phyloP scores from a whole-genome alignment of 1,140 invertebrate genomes.

The Tetramorium parvispinum region DNA sequence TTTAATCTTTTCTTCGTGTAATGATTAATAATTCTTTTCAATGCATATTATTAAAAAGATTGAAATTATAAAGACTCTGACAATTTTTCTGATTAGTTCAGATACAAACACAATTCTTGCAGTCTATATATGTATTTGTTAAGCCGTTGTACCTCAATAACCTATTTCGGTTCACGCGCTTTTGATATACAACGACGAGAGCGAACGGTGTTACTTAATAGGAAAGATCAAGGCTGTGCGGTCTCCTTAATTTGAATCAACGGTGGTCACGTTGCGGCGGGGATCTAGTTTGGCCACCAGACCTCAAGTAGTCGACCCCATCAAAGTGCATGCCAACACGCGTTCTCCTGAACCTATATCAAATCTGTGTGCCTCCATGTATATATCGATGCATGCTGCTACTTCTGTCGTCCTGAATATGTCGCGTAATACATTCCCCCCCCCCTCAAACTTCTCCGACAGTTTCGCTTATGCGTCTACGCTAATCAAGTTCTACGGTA shows the following conservation, averaged over 20 bases:
- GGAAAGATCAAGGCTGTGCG: slow-evolving; percentile 40
- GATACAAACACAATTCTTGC: not conserved
- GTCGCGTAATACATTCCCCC: slow-evolving; percentile 67
- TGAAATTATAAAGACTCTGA: not conserved
- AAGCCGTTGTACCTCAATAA: not conserved
- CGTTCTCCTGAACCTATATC: slow-evolving; percentile 17
- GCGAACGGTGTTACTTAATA: slow-evolving; percentile 31
- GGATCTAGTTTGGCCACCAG: slow-evolving; percentile 19
- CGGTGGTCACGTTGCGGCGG: slow-evolving; percentile 38
- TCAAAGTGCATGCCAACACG: slow-evolving; percentile 28
- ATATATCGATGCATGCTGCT: slow-evolving; percentile 8
- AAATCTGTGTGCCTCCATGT: not conserved
- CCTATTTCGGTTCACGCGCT: not conserved
- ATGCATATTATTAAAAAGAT: not conserved
- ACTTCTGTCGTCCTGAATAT: slow-evolving; percentile 52
- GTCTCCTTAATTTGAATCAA: slow-evolving; percentile 51
- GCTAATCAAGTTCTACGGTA: slow-evolving; percentile 69
- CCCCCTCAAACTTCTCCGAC: slow-evolving; percentile 49
- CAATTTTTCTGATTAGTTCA: not conserved
- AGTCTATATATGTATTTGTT: not conserved
- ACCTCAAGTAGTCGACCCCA: slow-evolving; percentile 48
- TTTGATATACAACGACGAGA: not conserved
- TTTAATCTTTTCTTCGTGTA: not conserved
- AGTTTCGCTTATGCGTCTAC: slow-evolving; percentile 64
- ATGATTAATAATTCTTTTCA: not conserved